Base-by-base conservation (phyloP, 2,888 invertebrate genomes). In the Perizoma affinitatum region DNA sequence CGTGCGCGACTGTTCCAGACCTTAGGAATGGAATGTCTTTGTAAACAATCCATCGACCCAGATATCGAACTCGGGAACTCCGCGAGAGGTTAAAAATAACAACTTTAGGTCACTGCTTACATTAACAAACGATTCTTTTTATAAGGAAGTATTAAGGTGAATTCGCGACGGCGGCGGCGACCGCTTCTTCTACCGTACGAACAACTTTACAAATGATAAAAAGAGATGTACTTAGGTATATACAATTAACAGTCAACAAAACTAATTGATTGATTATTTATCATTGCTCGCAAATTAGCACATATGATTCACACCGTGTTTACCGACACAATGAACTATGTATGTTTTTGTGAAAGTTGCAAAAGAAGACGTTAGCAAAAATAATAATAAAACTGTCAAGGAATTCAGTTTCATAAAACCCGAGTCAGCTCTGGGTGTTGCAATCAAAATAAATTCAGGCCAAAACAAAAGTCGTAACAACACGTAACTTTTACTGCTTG, bases 361-460 rank as follows among this genome's bases (percentile, higher is more conserved):
- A 56, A 52, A 65, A 62, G 47, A 63, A 63, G 66, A 64, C 64
- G 42, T 46, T 50, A 57, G 67, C 62, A 71, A 71, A 70, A 60
- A 68, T 63, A 65, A 65, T 73, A 75, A 75, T 73, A 70, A 72
- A 71, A 67, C 65, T 63, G 65, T 72, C 75, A 66, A 63, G 63
- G 65, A 71, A 72, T 73, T 73, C 70, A 64, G 68, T 73, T 72
- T 66, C 63, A 72, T 72, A 75, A 74, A 72, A 64, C 69, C 67
- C 66, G 68, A 72, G 72, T 62, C 68, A 56, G 64, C 61, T 72
- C 72, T 71, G 69, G 70, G 75, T 79, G 77, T 78, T 72, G 80
- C 80, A 83, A 84, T 80, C 77, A 74, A 75, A 79, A 80, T 75
- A 80, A 81, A 85, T 84, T 82, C 75, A 76, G 80, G 76, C 72